phyloP scores from a whole-genome alignment of 1,140 invertebrate genomes.

The Pogonomyrmex californicus region DNA sequence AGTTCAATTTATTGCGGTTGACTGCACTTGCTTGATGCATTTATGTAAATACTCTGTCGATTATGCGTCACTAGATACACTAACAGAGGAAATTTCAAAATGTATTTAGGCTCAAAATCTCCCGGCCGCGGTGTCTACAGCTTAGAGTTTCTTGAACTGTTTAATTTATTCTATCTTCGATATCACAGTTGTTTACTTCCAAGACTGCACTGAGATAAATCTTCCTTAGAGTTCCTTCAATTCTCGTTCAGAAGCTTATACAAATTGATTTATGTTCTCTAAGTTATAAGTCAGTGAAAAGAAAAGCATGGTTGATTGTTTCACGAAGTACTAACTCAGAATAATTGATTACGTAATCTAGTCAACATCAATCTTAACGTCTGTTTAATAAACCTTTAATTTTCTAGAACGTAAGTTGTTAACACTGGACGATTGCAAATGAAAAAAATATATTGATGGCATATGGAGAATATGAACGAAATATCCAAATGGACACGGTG shows the following conservation, averaged over 20 bases:
- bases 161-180: constrained; percentile 44
- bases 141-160: constrained; percentile 32
- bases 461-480: constrained; percentile 9
- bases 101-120: constrained; percentile 38
- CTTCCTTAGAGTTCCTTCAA: constrained; percentile 14
- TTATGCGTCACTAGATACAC: constrained; percentile 63
- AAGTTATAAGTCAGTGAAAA: constrained; percentile 11
- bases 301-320: background rate
- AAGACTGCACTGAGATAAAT: constrained; percentile 16
- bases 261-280: constrained; percentile 48
- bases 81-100: constrained; percentile 53
- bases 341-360: constrained; percentile 20
- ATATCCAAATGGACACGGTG: background rate
- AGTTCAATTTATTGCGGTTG: constrained; percentile 63
- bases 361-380: background rate
- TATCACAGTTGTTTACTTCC: constrained; percentile 54
- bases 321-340: background rate
- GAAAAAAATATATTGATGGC: background rate
- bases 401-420: background rate
- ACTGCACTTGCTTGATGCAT: constrained; percentile 59
- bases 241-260: constrained; percentile 28
- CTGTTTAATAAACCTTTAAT: constrained; percentile 4
- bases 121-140: background rate
- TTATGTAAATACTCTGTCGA: constrained; percentile 69
- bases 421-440: background rate